Conservation (phyloP, 2,113 vertebrate genomes). For the Tamias sibiricus region DNA sequence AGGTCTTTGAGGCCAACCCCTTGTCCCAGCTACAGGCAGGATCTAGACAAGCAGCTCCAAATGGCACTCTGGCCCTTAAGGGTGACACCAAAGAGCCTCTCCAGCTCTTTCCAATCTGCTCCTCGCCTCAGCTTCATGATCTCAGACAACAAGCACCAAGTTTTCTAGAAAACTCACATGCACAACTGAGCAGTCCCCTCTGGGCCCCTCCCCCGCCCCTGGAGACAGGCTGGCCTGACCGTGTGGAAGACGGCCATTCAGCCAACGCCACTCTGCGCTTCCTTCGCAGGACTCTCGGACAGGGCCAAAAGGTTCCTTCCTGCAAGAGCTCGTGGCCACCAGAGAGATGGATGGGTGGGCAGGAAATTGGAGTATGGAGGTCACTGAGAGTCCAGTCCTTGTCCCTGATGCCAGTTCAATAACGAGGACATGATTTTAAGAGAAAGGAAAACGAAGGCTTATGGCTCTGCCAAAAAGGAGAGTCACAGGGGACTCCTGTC, state of each 20-base stretch:
- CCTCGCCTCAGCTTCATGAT: rapidly evolving
- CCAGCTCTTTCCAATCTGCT: not conserved
- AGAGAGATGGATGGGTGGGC: not conserved
- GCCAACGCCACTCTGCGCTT: rapidly evolving
- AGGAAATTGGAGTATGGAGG: too few relatives aligned
- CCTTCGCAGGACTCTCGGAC: not conserved
- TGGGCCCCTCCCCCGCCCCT: not conserved
- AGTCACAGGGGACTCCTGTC: too few relatives aligned
- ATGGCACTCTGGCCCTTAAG: rapidly evolving
- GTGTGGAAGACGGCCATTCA: rapidly evolving
- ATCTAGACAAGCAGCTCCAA: too few relatives aligned
- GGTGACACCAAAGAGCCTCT: not conserved
- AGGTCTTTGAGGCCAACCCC: not conserved
- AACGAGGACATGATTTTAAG: too few relatives aligned
- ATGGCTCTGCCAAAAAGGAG: too few relatives aligned
- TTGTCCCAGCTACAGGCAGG: not conserved
- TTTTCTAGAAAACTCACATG: not conserved
- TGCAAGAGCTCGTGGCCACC: rapidly evolving
- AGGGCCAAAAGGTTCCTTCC: not conserved
- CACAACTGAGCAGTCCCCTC: not conserved
- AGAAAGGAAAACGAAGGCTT: too few relatives aligned
- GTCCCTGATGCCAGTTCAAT: too few relatives aligned
- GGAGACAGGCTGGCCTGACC: not conserved
- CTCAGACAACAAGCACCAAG: not conserved
- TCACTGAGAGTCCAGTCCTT: too few relatives aligned